These are phyloP conservation scores for Sebastes nivosus DNA, from an alignment of 2,797 vertebrate species.

Conservation along the genomic window DNA sequence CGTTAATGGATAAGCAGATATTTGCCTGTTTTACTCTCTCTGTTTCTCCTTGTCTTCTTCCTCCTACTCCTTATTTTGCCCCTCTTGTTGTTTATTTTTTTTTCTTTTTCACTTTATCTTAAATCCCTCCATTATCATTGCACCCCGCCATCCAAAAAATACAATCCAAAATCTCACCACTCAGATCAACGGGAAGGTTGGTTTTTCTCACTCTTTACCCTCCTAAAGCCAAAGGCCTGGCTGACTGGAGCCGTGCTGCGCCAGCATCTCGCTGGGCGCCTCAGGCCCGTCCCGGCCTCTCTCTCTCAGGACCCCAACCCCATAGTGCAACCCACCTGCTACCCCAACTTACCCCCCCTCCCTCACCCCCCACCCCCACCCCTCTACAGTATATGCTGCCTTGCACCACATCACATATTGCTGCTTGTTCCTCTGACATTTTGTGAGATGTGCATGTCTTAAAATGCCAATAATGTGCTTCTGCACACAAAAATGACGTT, in stretches of 20 bases:
- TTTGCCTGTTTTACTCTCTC: slow-evolving; percentile 86
- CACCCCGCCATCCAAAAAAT: slow-evolving; percentile 90
- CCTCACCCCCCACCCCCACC: neutral
- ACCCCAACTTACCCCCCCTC: neutral
- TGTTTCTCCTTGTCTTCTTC: slow-evolving; percentile 89
- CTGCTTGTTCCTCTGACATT: slow-evolving; percentile 20
- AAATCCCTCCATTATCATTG: slow-evolving; percentile 91
- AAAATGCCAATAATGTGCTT: neutral
- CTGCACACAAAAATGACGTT: neutral
- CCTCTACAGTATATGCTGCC: slow-evolving; percentile 7
- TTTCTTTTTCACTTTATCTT: slow-evolving; percentile 84
- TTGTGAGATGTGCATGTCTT: slow-evolving; percentile 55
- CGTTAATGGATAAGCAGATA: slow-evolving; percentile 75
- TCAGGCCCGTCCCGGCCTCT: slow-evolving; percentile 72
- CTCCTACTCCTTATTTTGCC: slow-evolving; percentile 65
- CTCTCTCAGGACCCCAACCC: slow-evolving; percentile 40
- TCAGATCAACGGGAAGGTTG: slow-evolving; percentile 99
- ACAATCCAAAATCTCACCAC: slow-evolving; percentile 90
- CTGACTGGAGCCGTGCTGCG: slow-evolving; percentile 74
- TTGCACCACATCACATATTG: neutral
- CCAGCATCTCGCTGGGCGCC: slow-evolving; percentile 66
- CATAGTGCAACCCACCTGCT: slow-evolving; percentile 7
- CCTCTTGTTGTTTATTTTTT: slow-evolving; percentile 65
- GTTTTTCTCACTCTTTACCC: slow-evolving; percentile 92
- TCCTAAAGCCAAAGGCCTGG: slow-evolving; percentile 57